Evolutionary conservation across 2,113 vertebrate species (phyloP).

Genomic region (Corvus cornix): DNA sequence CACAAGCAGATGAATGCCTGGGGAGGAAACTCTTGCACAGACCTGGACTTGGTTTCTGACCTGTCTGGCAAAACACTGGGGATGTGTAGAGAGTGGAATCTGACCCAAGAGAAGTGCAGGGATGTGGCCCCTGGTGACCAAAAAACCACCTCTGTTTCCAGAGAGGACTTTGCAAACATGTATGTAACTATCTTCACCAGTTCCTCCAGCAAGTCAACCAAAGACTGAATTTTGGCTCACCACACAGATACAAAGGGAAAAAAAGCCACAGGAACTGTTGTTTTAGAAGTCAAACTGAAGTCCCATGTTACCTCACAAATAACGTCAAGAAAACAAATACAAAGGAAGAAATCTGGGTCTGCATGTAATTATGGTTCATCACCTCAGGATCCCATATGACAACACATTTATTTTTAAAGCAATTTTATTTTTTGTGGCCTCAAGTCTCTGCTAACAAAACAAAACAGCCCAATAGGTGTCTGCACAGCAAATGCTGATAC

Average conservation of each 20-base stretch:
- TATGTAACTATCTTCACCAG: not conserved
- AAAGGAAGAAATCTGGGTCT: not conserved
- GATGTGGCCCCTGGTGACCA: not conserved
- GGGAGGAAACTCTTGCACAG: not conserved
- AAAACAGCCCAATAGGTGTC: not conserved
- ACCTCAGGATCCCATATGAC: not conserved
- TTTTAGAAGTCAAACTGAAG: not conserved
- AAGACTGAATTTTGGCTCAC: not conserved
- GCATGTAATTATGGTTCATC: not conserved
- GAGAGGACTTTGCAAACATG: not conserved
- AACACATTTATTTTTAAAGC: conserved; percentile 1
- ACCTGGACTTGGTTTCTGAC: not conserved
- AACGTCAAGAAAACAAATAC: not conserved
- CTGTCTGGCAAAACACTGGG: not conserved
- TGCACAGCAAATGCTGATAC: not conserved
- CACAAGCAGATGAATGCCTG: not conserved
- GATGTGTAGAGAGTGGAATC: not conserved
- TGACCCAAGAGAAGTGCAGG: not conserved
- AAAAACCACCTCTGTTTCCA: not conserved
- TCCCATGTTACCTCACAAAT: not conserved
- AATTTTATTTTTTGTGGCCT: not conserved
- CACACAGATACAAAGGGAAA: not conserved
- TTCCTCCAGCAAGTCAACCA: not conserved
- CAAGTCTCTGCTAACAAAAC: not conserved
- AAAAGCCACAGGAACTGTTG: not conserved